A percentile compares a stretch with the other conserved stretches of the same genome.
Evolutionary conservation across 2,797 vertebrate genomes (phyloP).

Genomic region (Vultur gryphus): DNA sequence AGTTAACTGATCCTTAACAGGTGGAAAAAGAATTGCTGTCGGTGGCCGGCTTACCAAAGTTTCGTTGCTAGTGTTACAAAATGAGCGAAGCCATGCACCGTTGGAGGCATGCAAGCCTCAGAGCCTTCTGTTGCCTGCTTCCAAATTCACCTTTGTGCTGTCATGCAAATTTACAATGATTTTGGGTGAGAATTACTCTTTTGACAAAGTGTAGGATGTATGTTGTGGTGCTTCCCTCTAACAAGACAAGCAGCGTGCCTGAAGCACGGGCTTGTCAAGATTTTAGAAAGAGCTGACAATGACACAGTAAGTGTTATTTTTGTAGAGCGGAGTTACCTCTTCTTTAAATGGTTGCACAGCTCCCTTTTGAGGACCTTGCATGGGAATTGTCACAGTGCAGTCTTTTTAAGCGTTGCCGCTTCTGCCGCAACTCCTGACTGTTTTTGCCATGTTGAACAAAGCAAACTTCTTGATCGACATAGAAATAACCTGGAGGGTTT

Average conservation of each 20-base stretch:
- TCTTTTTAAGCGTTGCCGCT: constrained; percentile 2
- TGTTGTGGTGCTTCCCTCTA: constrained; percentile 58
- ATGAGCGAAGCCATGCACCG: neutral
- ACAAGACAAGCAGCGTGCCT: constrained; percentile 41
- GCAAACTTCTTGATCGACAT: neutral
- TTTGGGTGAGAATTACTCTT: constrained; percentile 62
- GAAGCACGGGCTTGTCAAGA: constrained; percentile 50
- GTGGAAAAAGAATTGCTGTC: neutral
- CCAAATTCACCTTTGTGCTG: constrained; percentile 57
- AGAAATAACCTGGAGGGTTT: neutral
- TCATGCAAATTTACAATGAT: constrained; percentile 53
- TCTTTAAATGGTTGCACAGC: neutral
- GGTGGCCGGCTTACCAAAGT: neutral
- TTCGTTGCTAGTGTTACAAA: neutral
- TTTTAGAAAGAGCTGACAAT: constrained; percentile 49
- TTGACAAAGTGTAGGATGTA: constrained; percentile 61
- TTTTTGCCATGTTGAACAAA: neutral
- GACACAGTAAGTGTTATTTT: constrained; percentile 49
- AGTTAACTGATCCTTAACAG: neutral
- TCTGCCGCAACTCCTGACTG: neutral
- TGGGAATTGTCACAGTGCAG: neutral
- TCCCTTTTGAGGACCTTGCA: constrained; percentile 20
- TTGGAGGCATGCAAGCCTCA: neutral
- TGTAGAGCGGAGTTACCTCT: neutral
- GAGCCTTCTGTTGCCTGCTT: constrained; percentile 48